Conservation (phyloP, 2,113 vertebrate species). For the Paradoxurus hermaphroditus region DNA sequence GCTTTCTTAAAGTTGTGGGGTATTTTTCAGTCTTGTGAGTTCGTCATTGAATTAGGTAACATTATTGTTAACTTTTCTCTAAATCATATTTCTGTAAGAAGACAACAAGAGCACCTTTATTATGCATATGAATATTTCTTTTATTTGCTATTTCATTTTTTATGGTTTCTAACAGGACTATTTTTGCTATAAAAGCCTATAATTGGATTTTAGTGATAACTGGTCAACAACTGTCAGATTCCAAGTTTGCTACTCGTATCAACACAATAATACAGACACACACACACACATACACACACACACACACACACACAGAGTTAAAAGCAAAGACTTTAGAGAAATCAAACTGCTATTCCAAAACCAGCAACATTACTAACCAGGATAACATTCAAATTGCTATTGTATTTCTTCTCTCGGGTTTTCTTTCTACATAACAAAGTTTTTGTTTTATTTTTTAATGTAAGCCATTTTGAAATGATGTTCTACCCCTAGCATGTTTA, state of each 20-base stretch:
- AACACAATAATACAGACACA: neutral
- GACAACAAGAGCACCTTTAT: constrained; percentile 29
- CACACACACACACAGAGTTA: neutral
- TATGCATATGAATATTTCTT: constrained; percentile 40
- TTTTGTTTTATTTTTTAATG: neutral
- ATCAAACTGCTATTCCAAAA: neutral
- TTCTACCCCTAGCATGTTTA: neutral
- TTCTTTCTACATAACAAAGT: neutral
- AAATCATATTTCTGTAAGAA: constrained; percentile 42
- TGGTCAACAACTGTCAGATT: neutral
- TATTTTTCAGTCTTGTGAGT: neutral
- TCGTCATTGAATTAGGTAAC: neutral
- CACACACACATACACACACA: neutral
- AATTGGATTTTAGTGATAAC: constrained; percentile 24
- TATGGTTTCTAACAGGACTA: constrained; percentile 14
- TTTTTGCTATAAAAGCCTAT: neutral
- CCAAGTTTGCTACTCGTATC: neutral
- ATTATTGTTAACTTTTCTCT: neutral
- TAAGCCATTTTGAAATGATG: neutral
- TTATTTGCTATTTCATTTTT: constrained; percentile 46
- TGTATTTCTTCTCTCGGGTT: neutral
- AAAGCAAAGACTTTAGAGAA: neutral
- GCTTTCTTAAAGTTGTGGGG: neutral
- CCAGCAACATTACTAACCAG: neutral
- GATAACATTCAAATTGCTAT: neutral